Percentiles rank a stretch among this genome's conserved stretches.
Evolutionary conservation across 2,888 invertebrate species (phyloP).

Genomic region (Eupithecia exiguata): DNA sequence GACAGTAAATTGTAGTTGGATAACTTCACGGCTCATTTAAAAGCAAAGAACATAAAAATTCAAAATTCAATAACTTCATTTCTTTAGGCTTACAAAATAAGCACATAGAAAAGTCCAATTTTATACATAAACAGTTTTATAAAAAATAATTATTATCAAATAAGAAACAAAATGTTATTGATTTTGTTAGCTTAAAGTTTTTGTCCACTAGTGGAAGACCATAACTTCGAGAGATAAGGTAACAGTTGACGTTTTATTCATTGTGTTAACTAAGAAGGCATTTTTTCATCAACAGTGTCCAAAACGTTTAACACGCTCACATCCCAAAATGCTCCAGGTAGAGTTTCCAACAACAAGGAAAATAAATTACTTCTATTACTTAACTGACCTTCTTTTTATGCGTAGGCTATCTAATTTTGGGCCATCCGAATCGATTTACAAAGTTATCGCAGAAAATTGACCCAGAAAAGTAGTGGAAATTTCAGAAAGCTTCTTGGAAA

Average conservation of each 20-base stretch:
- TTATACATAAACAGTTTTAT: no score
- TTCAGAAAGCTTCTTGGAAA: slow-evolving; percentile 4
- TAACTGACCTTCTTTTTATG: not conserved
- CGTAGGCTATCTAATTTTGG: not conserved
- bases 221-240: not conserved
- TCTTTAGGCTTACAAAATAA: no score
- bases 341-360: not conserved
- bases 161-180: no score
- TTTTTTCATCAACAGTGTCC: not conserved
- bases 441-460: slow-evolving; percentile 1
- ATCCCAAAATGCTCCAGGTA: not conserved
- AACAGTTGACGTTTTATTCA: not conserved
- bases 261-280: not conserved
- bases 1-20: slow-evolving; percentile 47
- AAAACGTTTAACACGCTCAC: not conserved
- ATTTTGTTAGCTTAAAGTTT: no score
- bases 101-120: no score
- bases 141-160: no score
- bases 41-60: slow-evolving; percentile 8
- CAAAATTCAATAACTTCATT: no score
- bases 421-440: not conserved
- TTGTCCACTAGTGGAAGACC: no score
- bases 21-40: slow-evolving; percentile 39
- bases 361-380: not conserved
- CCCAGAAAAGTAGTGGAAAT: not conserved